Conservation (phyloP, 2,888 invertebrate species). For the Drosophila koepferae region DNA sequence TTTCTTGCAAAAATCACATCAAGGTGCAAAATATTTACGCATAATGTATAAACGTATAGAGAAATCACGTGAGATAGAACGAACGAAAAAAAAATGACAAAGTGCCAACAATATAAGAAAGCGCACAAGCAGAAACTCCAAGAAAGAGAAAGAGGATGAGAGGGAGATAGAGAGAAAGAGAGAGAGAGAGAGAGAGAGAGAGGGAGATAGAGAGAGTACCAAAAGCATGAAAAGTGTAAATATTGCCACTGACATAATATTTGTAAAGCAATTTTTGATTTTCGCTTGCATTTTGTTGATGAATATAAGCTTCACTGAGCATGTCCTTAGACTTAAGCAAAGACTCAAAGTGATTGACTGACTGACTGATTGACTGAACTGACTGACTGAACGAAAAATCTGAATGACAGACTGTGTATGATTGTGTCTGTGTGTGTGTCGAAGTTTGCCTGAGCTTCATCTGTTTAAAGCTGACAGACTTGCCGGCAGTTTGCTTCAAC, state of each 20-base stretch:
- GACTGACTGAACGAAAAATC: background rate
- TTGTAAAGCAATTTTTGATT: conserved; percentile 58
- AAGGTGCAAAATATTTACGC: conserved; percentile 75
- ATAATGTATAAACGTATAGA: conserved; percentile 25
- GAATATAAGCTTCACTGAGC: conserved; percentile 44
- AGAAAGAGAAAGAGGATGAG: background rate
- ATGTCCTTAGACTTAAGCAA: conserved; percentile 26
- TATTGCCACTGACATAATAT: conserved; percentile 69
- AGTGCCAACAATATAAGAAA: conserved; percentile 54
- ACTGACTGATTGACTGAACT: conserved; percentile 5
- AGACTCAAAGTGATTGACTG: conserved; percentile 40
- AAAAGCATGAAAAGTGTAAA: conserved; percentile 66
- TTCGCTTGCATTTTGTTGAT: conserved; percentile 59
- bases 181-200: background rate
- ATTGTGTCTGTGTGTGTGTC: background rate
- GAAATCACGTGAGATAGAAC: conserved; percentile 2
- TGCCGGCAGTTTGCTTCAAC: background rate
- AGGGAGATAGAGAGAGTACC: background rate
- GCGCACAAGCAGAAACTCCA: conserved; percentile 33
- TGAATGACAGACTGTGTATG: background rate
- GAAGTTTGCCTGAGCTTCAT: background rate
- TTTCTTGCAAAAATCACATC: conserved; percentile 74
- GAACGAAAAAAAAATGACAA: conserved; percentile 34
- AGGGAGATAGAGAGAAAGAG: background rate
- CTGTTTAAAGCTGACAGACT: background rate